Evolutionary conservation across 2,113 vertebrate species (phyloP), one percentile per base, ranked within the genome.

Genomic region (Perca schrenkii): DNA sequence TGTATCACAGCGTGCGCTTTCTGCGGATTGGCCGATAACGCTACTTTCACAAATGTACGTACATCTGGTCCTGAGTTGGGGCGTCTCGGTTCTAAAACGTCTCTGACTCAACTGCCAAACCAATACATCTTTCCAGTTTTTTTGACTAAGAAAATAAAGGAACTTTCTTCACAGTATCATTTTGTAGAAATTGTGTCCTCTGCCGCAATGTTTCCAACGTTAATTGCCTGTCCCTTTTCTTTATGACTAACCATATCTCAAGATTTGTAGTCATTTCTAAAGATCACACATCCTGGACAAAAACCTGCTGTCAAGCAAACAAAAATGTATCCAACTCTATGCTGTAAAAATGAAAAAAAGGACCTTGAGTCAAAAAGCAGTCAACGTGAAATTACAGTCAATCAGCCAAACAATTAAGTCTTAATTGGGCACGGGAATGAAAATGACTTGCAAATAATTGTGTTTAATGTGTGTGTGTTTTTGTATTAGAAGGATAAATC

Each of bases 341-440:
- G 25, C 25, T 50, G n/a, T 2, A n/a, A 14, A 64, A 53, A 40
- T 53, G 10, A 53, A 22, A 49, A 40, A 46, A 56, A 46, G 16
- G 50, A 15, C 50, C 22, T 56, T 10, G n/a, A 21, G 15, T 58
- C 2, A 31, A 28, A 47, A 62, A 56, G 40, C 66, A 57, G 16
- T 4, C 19, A 43, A 52, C 58, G 25, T 74, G 62, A 47, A 77
- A 70, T 77, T 56, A 70, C 3, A 76, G 21, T 31, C 43, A 69
- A 5, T 61, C n/a, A 68, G 36, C 13, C 64, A 25, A 40, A 70
- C 25, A 28, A 79, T 74, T 11, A 6, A 22, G 8, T 22, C 34
- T 10, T 36, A 36, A 54, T n/a, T 71, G 6, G 31, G 46, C 25
- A 16, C 4, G 5, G 13, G 11, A 21, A 21, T 67, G 31, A 53